These are phyloP conservation scores for Oscheius sp. DNA, from an alignment of 2,888 invertebrate species.

Conservation along the genomic window DNA sequence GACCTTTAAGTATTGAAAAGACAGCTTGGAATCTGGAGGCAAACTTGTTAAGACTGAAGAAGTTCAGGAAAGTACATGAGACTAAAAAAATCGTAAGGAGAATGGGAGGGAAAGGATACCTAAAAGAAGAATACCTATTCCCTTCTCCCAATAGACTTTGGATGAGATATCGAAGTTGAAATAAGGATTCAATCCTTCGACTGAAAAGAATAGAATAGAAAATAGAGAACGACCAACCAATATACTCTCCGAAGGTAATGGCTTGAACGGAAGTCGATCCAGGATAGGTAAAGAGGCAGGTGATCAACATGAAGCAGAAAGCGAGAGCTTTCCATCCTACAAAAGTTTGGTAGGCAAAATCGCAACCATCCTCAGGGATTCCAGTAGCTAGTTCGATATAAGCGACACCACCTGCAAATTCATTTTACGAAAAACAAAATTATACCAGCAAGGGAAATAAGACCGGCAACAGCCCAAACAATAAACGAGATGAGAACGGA, in stretches of 20 bases:
- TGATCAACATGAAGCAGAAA: constrained; percentile 26
- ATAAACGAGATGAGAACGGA: constrained; percentile 81
- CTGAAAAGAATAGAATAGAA: constrained; percentile 28
- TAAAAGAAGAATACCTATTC: background rate
- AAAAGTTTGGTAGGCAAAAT: constrained; percentile 30
- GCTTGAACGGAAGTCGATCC: constrained; percentile 25
- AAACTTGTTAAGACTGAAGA: constrained; percentile 1
- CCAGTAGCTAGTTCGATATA: constrained; percentile 88
- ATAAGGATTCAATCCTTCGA: constrained; percentile 40
- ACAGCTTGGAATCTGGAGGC: constrained; percentile 17
- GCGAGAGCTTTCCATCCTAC: constrained; percentile 30
- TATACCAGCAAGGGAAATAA: constrained; percentile 82
- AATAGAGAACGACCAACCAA: background rate
- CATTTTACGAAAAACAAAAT: background rate
- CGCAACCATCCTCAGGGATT: constrained; percentile 74
- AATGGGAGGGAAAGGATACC: background rate
- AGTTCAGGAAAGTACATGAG: constrained; percentile 15
- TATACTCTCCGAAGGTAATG: constrained; percentile 21
- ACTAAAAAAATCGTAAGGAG: background rate
- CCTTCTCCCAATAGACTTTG: constrained; percentile 34
- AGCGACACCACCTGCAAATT: constrained; percentile 77
- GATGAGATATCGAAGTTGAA: constrained; percentile 34
- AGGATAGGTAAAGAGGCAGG: constrained; percentile 21
- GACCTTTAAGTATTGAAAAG: background rate
- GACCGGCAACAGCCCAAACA: constrained; percentile 82